phyloP scores from a whole-genome alignment of 2,888 invertebrate genomes.

The Cephus rjabovi region DNA sequence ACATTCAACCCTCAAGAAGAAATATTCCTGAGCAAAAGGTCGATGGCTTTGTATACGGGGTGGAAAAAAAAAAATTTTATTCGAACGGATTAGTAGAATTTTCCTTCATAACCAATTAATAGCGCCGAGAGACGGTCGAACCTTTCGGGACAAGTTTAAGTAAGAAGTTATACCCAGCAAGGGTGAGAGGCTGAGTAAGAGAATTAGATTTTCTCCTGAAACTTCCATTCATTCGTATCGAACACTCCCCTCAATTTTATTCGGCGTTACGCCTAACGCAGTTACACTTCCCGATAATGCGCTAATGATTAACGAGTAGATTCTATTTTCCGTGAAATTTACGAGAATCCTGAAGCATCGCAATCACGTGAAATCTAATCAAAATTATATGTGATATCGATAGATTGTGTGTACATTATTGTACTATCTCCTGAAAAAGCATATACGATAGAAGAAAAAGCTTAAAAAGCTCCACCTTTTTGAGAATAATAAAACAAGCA shows the following conservation, averaged over 20 bases:
- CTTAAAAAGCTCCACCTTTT: too few species aligned
- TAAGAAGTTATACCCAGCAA: constrained; percentile 14
- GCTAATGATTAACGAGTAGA: background rate
- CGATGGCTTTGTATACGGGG: background rate
- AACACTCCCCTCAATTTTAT: background rate
- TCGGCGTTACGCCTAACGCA: background rate
- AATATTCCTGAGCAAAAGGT: background rate
- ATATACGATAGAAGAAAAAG: too few species aligned
- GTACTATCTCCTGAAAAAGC: too few species aligned
- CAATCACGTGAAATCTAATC: too few species aligned
- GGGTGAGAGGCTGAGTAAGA: background rate
- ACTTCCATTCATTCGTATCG: constrained; percentile 5
- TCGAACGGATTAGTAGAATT: background rate
- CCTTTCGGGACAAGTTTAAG: constrained; percentile 13
- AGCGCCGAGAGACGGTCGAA: background rate
- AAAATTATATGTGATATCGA: too few species aligned
- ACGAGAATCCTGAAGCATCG: background rate
- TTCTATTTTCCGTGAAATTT: background rate
- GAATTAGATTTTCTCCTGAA: constrained; percentile 8
- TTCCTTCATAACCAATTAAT: background rate
- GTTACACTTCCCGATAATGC: background rate
- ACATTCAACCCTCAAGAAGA: background rate
- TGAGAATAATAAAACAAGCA: too few species aligned
- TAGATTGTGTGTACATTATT: background rate
- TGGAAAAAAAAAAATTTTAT: background rate